These are phyloP conservation scores for Megalonaias nervosa DNA, from an alignment of 1,140 invertebrate species.

Conservation along the genomic window DNA sequence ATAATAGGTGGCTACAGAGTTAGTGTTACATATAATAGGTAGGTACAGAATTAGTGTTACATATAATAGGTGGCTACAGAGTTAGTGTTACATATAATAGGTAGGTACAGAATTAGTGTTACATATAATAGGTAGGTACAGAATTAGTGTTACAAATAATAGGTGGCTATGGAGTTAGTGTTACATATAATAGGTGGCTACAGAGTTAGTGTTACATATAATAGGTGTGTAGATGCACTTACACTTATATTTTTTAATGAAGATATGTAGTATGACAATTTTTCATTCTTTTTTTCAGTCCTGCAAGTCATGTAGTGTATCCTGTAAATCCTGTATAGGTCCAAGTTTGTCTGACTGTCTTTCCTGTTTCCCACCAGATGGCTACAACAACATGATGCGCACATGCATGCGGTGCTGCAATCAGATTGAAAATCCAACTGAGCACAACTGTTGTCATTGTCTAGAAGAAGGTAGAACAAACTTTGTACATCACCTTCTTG, in stretches of 20 bases:
- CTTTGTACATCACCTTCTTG: no score
- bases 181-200: neutral
- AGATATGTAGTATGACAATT: neutral
- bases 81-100: no score
- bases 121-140: no score
- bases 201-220: neutral
- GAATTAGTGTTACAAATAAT: no score
- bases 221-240: neutral
- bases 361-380: constrained; percentile 24
- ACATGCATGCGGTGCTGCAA: constrained; percentile 26
- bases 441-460: constrained; percentile 28
- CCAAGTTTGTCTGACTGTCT: constrained; percentile 29
- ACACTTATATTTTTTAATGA: neutral
- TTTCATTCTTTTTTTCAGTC: constrained; percentile 14
- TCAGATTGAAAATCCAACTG: neutral
- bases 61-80: no score
- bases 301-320: constrained; percentile 24
- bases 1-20: no score
- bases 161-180: no score
- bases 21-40: no score
- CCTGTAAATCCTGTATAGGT: constrained; percentile 29
- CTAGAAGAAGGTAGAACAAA: constrained; percentile 24
- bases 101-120: no score
- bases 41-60: no score
- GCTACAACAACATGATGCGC: constrained; percentile 30